These are phyloP conservation scores for Anarsia innoxiella DNA, from an alignment of 2,888 invertebrate species.

Conservation along the genomic window DNA sequence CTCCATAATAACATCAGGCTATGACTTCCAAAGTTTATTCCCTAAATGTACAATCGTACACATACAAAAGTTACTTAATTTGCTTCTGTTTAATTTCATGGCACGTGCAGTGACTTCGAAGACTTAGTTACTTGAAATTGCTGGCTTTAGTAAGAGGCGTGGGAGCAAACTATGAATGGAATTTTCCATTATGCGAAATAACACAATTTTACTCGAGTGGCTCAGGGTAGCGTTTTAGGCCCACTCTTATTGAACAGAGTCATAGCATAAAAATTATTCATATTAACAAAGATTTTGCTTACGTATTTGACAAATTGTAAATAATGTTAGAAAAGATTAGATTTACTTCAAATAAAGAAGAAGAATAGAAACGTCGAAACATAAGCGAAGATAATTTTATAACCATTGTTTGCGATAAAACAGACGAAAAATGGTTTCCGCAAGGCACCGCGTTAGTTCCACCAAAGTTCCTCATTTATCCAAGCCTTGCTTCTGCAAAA, in stretches of 20 bases:
- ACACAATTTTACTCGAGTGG: not conserved
- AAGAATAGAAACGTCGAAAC: not conserved
- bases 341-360: not conserved
- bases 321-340: not conserved
- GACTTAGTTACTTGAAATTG: conserved; percentile 5
- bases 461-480: not conserved
- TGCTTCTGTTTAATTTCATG: conserved; percentile 13
- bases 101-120: conserved; percentile 13
- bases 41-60: conserved; percentile 9
- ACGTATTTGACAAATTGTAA: too few species aligned
- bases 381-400: too few species aligned
- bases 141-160: too few species aligned
- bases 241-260: not conserved
- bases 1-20: conserved; percentile 5
- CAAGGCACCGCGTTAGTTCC: not conserved
- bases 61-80: conserved; percentile 14
- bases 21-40: conserved; percentile 11
- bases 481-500: too few species aligned
- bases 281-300: too few species aligned
- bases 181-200: not conserved
- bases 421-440: not conserved
- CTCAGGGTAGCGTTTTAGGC: not conserved
- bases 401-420: not conserved
- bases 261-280: too few species aligned
- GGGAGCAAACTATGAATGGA: conserved; percentile 7